Conservation (phyloP, 2,113 vertebrate species). For the Pao palembangensis region DNA sequence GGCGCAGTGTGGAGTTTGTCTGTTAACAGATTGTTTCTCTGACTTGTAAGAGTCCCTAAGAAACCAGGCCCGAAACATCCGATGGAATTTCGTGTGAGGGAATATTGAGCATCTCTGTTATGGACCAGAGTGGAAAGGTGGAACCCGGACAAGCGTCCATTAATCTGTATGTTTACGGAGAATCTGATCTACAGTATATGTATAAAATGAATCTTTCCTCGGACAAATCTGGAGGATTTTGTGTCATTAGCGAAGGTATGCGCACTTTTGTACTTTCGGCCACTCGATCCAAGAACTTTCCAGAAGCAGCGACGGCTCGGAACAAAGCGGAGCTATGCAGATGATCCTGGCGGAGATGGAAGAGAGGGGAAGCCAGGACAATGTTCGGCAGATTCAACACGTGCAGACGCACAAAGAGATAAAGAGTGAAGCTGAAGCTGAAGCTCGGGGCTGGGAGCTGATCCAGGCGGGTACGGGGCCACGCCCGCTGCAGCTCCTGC, state of each 20-base stretch:
- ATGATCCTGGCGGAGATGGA: slow-evolving; percentile 1
- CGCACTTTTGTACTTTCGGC: slow-evolving; percentile 26
- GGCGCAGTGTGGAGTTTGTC: slow-evolving; percentile 1
- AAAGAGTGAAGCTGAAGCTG: not conserved
- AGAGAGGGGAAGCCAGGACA: too few relatives aligned
- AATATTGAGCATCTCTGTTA: slow-evolving; percentile 14
- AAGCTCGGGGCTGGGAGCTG: too few relatives aligned
- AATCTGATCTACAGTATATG: slow-evolving; percentile 22
- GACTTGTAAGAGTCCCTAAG: not conserved
- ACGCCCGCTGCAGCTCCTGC: too few relatives aligned
- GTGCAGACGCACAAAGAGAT: not conserved
- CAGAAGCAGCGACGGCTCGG: slow-evolving; percentile 35
- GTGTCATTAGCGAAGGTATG: slow-evolving; percentile 20
- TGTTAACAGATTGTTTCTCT: slow-evolving; percentile 12
- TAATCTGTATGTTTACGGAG: slow-evolving; percentile 20
- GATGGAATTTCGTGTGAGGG: slow-evolving; percentile 1
- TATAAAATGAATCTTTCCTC: too few relatives aligned
- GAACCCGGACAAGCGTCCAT: slow-evolving; percentile 20
- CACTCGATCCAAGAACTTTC: slow-evolving; percentile 45
- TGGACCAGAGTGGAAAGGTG: slow-evolving; percentile 27
- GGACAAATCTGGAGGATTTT: slow-evolving; percentile 43
- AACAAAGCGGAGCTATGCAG: slow-evolving; percentile 19
- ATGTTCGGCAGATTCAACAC: too few relatives aligned
- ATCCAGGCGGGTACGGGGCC: too few relatives aligned
- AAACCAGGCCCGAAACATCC: slow-evolving; percentile 1